Percentiles rank a stretch among this genome's conserved stretches.
Evolutionary conservation across 2,797 vertebrate species (phyloP).

Genomic region (Sphaeramia orbicularis): DNA sequence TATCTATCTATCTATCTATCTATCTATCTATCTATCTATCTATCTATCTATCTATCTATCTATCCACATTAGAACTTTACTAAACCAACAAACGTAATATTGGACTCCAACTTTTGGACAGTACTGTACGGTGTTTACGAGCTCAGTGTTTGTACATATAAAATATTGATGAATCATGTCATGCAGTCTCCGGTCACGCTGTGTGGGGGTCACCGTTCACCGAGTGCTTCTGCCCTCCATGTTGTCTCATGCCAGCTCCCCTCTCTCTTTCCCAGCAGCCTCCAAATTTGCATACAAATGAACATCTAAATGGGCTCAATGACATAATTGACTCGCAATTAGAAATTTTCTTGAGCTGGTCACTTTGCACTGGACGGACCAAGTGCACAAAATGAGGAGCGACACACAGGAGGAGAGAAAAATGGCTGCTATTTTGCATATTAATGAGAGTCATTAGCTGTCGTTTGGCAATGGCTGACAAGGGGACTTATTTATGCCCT

Average conservation of each 20-base stretch:
- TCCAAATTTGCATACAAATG: constrained; percentile 90
- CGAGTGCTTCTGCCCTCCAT: constrained; percentile 77
- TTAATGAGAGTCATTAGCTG: constrained; percentile 91
- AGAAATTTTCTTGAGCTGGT: constrained; percentile 88
- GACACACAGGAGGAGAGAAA: constrained; percentile 52
- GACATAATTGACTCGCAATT: constrained; percentile 92
- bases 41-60: too few species aligned
- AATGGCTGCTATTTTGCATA: constrained; percentile 89
- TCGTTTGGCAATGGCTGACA: constrained; percentile 86
- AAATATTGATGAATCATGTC: constrained; percentile 52
- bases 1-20: too few species aligned
- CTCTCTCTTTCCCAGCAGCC: constrained; percentile 64
- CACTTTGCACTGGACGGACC: constrained; percentile 86
- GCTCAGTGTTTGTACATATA: not conserved
- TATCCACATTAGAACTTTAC: too few species aligned
- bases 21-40: too few species aligned
- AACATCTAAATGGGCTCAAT: constrained; percentile 90
- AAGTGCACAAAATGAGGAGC: constrained; percentile 74
- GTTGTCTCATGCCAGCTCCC: constrained; percentile 76
- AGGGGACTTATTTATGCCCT: constrained; percentile 87
- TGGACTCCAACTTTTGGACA: too few species aligned
- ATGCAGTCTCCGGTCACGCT: constrained; percentile 1
- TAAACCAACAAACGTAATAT: too few species aligned
- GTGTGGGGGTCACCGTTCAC: constrained; percentile 48
- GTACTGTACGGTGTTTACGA: too few species aligned